Evolutionary conservation across 2,797 vertebrate species (phyloP), one percentile per base, ranked within the genome.

Genomic region (Antennarius maculatus): DNA sequence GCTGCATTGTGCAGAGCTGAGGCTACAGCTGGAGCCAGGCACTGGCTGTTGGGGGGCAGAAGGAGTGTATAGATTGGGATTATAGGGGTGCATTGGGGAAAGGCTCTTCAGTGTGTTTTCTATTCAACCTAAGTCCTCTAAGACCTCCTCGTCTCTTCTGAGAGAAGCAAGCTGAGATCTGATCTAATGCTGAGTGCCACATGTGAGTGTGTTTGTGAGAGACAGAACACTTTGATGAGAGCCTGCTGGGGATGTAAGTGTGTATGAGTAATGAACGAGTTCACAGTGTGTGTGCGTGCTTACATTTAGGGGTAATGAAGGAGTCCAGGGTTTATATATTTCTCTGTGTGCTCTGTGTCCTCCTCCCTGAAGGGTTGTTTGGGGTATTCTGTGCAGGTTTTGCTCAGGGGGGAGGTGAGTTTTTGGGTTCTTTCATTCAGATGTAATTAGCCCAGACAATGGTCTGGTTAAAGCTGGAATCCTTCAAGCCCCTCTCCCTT

Each of bases 381-480:
- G 85, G 88, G 85, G 85, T 90, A 86, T 88, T 91, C 79, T 86
- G 87, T 68, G 61, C 85, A 86, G 89, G 82, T 90, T 88, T 76
- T 57, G 42, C 74, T 74, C 62, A 46, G 73, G 64, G 84, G 53
- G 83, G 84, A 85, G 80, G 85, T 88, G 91, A 89, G 92, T 91
- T 93, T 93, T 93, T 88, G 91, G 91, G 93, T 92, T 95, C 94
- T 93, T 89, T 92, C 94, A 96, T 96, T 97, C 95, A 95, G 94
- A 95, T 96, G 94, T 94, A 97, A 96, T 96, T 97, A 96, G 94
- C 91, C 93, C 90, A 92, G 91, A 96, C 92, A 96, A 96, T 96
- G 92, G 93, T 79, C 95, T 95, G 94, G 95, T 96, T 97, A 96
- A 96, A 95, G 95, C 95, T 95, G 93, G 93, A 95, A 92, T 94